These are phyloP conservation scores for Emydocephalus ijimae DNA, from an alignment of 2,113 vertebrate genomes.

Conservation along the genomic window DNA sequence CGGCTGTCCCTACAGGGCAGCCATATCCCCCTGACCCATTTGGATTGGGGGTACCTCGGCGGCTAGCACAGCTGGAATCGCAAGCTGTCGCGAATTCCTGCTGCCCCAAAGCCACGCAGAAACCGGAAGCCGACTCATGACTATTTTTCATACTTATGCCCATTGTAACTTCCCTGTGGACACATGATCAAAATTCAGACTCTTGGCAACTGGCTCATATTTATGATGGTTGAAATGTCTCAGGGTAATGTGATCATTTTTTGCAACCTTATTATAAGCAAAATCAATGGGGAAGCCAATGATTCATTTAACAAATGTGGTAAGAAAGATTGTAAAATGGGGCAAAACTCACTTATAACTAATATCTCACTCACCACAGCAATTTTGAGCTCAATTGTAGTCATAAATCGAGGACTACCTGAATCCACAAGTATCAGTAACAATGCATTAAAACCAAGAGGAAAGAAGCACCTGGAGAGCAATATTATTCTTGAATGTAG, in stretches of 20 bases:
- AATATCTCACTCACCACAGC: background rate
- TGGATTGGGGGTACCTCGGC: no score
- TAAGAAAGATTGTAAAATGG: background rate
- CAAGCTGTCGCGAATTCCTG: no score
- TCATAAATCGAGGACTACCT: background rate
- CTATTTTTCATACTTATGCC: background rate
- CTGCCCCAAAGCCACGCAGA: no score
- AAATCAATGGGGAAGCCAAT: background rate
- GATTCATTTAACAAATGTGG: background rate
- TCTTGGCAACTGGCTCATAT: background rate
- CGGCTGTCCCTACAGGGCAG: no score
- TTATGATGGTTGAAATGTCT: background rate
- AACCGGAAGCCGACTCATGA: no score
- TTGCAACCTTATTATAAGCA: background rate
- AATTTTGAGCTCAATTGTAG: background rate
- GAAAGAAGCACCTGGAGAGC: background rate
- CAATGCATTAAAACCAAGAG: background rate
- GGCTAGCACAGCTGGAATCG: no score
- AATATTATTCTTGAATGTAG: background rate
- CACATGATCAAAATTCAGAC: background rate
- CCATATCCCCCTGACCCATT: no score
- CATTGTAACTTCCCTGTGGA: background rate
- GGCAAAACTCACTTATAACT: background rate
- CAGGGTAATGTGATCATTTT: background rate
- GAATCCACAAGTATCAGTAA: background rate